Conservation (phyloP, 2,888 invertebrate genomes). For the Camptogramma bilineatum region DNA sequence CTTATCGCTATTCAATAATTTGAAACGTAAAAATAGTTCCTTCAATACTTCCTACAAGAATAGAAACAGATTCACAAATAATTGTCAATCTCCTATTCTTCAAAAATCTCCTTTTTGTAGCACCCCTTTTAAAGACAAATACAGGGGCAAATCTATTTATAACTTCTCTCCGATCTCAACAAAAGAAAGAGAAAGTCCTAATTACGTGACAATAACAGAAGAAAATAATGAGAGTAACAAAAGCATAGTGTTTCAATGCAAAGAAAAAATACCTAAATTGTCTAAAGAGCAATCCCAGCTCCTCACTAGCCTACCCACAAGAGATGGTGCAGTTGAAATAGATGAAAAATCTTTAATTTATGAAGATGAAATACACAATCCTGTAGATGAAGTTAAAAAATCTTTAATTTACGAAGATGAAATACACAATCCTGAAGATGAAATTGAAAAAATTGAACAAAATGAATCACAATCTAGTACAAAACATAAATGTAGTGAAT, state of each 20-base stretch:
- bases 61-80: conserved; percentile 55
- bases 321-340: background rate
- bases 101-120: conserved; percentile 70
- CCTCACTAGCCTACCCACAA: background rate
- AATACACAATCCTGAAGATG: conserved; percentile 11
- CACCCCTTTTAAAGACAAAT: conserved; percentile 73
- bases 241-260: conserved; percentile 46
- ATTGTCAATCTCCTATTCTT: conserved; percentile 52
- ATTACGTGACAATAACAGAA: conserved; percentile 48
- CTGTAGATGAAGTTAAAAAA: conserved; percentile 6
- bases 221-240: conserved; percentile 48
- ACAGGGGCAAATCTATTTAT: conserved; percentile 72
- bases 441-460: conserved; percentile 11
- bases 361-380: conserved; percentile 15
- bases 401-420: conserved; percentile 24
- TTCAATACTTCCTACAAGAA: conserved; percentile 45
- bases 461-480: conserved; percentile 9
- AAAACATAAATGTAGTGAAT: conserved; percentile 13
- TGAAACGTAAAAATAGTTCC: conserved; percentile 49
- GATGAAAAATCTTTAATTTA: conserved; percentile 20
- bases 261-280: conserved; percentile 37
- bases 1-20: conserved; percentile 57
- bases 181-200: conserved; percentile 45
- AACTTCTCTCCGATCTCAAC: conserved; percentile 72
- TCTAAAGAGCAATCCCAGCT: conserved; percentile 21